Percentiles rank a stretch among this genome's conserved stretches.
phyloP scores from a whole-genome alignment of 2,888 invertebrate genomes.

The Pterostichus madidus region DNA sequence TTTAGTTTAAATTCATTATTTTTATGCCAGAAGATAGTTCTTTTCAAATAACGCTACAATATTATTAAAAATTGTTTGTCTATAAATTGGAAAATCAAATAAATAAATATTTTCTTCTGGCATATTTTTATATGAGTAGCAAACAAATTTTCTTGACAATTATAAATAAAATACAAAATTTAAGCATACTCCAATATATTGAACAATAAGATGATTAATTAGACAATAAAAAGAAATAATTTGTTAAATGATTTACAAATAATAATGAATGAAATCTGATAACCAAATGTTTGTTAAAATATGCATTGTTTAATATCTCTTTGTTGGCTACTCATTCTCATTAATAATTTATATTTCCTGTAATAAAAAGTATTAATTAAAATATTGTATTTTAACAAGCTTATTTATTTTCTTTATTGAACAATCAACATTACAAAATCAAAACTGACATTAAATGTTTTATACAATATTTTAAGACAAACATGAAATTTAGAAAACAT shows the following conservation, averaged over 20 bases:
- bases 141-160: neutral
- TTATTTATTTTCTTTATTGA: conserved; percentile 1
- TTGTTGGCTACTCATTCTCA: conserved; percentile 1
- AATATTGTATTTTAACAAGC: conserved; percentile 10
- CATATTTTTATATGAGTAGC: neutral
- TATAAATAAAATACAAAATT: neutral
- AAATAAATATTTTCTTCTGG: neutral
- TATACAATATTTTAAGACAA: conserved; percentile 12
- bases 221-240: too few relatives aligned
- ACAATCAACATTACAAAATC: neutral
- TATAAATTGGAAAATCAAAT: neutral
- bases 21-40: conserved; percentile 16
- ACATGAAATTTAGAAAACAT: conserved; percentile 41
- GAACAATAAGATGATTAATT: too few relatives aligned
- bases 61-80: neutral
- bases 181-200: too few relatives aligned
- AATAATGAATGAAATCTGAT: neutral
- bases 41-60: neutral
- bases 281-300: too few relatives aligned
- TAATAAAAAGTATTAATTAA: conserved; percentile 9
- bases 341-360: conserved; percentile 15
- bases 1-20: conserved; percentile 16
- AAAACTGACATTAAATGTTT: neutral
- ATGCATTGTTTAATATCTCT: too few relatives aligned
- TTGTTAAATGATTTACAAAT: too few relatives aligned